These are phyloP conservation scores for Luffia ferchaultella DNA, from an alignment of 2,888 invertebrate species.

Conservation along the genomic window DNA sequence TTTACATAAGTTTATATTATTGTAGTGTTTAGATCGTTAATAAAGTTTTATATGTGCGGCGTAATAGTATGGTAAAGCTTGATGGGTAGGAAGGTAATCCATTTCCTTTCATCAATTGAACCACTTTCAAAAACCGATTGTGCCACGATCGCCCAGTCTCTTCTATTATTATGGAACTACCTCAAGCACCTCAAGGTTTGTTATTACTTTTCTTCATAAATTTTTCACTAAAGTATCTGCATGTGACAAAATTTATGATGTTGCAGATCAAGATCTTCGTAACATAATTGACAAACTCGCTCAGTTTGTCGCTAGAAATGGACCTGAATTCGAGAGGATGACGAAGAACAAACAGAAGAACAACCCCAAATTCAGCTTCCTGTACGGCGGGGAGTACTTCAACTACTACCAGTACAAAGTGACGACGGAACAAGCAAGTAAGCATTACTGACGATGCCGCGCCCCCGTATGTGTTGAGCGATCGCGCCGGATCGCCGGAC, in stretches of 20 bases:
- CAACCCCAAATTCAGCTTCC: constrained; percentile 96
- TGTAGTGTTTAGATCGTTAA: neutral
- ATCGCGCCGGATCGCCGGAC: constrained; percentile 38
- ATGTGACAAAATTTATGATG: neutral
- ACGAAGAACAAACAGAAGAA: constrained; percentile 98
- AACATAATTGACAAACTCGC: constrained; percentile 99
- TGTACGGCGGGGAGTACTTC: constrained; percentile 95
- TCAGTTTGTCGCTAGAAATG: constrained; percentile 98
- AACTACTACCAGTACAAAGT: constrained; percentile 98
- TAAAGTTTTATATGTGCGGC: neutral
- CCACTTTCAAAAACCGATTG: no score
- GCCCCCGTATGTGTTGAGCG: neutral
- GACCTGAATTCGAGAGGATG: constrained; percentile 99
- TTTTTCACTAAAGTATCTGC: constrained; percentile 3
- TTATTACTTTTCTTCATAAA: constrained; percentile 6
- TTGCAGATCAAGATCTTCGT: constrained; percentile 88
- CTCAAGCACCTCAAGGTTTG: constrained; percentile 71
- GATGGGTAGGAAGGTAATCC: neutral
- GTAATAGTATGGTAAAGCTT: neutral
- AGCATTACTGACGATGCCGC: constrained; percentile 55
- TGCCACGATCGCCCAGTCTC: no score
- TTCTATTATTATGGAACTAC: constrained; percentile 40
- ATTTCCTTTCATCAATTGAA: neutral
- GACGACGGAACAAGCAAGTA: constrained; percentile 92
- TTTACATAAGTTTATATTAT: neutral